These are phyloP conservation scores for Gastrophysa polygoni DNA, from an alignment of 2,888 invertebrate species.

Conservation along the genomic window DNA sequence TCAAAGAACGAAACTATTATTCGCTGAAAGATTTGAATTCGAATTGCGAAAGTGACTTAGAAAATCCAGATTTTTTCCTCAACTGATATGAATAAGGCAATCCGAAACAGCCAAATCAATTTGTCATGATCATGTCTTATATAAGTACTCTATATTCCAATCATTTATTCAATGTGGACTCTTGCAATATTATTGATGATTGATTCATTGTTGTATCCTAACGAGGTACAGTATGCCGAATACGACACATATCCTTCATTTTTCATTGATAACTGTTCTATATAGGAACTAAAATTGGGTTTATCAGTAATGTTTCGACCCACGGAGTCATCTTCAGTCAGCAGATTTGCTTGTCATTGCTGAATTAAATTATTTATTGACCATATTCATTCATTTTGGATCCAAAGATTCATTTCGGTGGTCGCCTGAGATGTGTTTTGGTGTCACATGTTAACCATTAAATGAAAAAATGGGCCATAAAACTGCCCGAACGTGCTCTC, in stretches of 20 bases:
- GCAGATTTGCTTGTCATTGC: no score
- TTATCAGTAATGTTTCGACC: no score
- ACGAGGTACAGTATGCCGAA: background rate
- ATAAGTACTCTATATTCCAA: background rate
- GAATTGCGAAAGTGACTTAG: background rate
- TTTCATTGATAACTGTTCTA: no score
- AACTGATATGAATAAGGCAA: background rate
- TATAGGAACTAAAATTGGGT: no score
- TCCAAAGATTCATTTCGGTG: no score
- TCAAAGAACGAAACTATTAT: background rate
- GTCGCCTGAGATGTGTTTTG: slow-evolving; percentile 21
- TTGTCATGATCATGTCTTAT: background rate
- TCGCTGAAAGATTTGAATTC: background rate
- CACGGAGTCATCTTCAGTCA: no score
- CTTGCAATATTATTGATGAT: background rate
- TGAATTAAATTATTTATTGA: no score
- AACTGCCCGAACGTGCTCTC: slow-evolving; percentile 26
- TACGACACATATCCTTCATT: background rate
- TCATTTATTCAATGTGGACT: background rate
- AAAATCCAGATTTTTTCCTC: background rate
- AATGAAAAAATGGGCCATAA: slow-evolving; percentile 17
- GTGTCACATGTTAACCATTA: slow-evolving; percentile 17
- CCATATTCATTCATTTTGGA: slow-evolving; percentile 1
- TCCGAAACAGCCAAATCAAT: background rate
- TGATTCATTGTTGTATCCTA: background rate